Base-by-base conservation (phyloP, 2,113 vertebrate species). In the Noturus placidus region DNA sequence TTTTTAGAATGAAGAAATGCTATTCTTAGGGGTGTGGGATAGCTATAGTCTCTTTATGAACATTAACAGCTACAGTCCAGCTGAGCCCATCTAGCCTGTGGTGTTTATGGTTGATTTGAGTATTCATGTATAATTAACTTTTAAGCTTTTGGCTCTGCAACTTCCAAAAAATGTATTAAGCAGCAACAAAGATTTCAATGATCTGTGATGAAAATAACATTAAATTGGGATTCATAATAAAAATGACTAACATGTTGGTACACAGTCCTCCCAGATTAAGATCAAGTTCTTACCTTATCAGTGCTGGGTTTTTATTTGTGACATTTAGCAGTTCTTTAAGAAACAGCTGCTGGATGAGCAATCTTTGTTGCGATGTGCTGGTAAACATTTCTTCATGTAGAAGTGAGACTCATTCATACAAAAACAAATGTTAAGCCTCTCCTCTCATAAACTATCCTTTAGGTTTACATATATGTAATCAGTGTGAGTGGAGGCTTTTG, bases 321-420 rank as follows among this genome's bases (percentile, higher is more conserved):
- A 94, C 90, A 93, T 94, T 93, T 93, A 82, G 87, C 80, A 93
- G 91, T 90, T 92, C 90, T 94, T 93, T 93, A 86, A 86, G 84
- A 93, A 59, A 88, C 78, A 35, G 83, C 38, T 80, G 82, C 82
- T 89, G 84, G 89, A 79, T 86, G 70, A 89, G 88, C 84, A 87
- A 83, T 72, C 78, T 57, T 88, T 82, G 69, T 20, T 35, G 35
- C 82, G 88, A 82, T 83, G 87, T 79, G 87, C 86, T 85, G 80
- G 90, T 84, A 92, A 89, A 86, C 92, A 92, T 93, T 93, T 92
- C 92, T 92, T 91, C 90, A 93, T 89, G 93, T 91, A 89, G 88
- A 82, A 57, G 89, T 85, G 72, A 91, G 84, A 91, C 87, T 72
- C 74, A 87, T 92, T 50, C 46, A 46, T 46, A 46, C n/a, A n/a